Evolutionary conservation across 1,140 invertebrate genomes (phyloP), one percentile per base, ranked within the genome.

Genomic region (Calliphora vicina): DNA sequence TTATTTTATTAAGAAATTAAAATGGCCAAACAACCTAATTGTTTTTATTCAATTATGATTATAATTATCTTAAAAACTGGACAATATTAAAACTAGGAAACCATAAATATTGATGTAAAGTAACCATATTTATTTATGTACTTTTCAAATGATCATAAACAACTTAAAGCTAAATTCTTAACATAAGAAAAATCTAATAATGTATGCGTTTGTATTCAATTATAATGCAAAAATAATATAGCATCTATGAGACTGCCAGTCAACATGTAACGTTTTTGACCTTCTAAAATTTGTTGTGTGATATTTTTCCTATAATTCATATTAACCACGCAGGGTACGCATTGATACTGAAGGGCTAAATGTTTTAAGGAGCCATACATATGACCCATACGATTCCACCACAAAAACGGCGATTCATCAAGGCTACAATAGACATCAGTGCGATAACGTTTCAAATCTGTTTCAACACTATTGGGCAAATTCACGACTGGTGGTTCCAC

Each of bases 301-400:
- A 90, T 81, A 26, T 82, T 57, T 83, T 88, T 88, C 73, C 88
- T 90, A 61, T 88, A 90, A 25, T 85, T 89, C 15, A 90, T 84
- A 50, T 87, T 88, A 8, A 90, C 87, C 4, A 89, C 87, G n/a
- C 88, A 88, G 20, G 88, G 88, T 12, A 90, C 87, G 27, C 88
- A 87, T 76, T 89, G 88, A 80, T 90, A 90, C 0, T 87, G 81
- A 2, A 82, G 83, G 12, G 88, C 86, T 82, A 90, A 81, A 27
- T 88, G 87, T 9, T 88, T 86, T 25, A 90, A 82, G 12, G 87
- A 87, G n/a, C 86, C 85, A 84, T 89, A 90, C 27, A 88, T 85
- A 78, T 88, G 86, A 0, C 88, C 87, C 86, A 89, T 87, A 67
- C 87, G 86, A 20, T 83, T 82, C 88, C 88, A 90, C 88, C 88